Evolutionary conservation across 2,797 vertebrate genomes (phyloP).

Genomic region (Pogoniulus pusillus): DNA sequence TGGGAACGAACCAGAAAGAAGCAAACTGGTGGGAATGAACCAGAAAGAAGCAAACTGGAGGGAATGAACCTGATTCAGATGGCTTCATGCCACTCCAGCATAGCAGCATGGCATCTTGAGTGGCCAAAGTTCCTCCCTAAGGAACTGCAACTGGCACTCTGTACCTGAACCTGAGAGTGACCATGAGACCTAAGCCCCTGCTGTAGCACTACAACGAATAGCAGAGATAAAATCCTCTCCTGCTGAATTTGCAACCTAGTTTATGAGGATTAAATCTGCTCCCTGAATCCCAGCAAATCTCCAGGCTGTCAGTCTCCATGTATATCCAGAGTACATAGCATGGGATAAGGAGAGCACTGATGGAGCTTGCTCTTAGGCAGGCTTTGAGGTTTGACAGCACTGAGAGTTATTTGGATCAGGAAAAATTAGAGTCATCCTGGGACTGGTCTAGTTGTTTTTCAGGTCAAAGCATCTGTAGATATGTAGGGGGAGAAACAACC

Average conservation of each 20-base stretch:
- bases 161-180: too few species aligned
- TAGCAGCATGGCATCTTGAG: rapidly evolving
- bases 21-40: background rate
- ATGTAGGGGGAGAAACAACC: background rate
- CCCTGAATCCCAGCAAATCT: background rate
- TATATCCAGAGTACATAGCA: too few species aligned
- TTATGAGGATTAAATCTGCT: rapidly evolving
- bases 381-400: background rate
- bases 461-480: background rate
- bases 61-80: background rate
- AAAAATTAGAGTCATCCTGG: background rate
- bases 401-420: background rate
- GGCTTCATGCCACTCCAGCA: background rate
- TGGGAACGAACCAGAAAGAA: background rate
- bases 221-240: background rate
- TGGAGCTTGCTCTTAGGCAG: background rate
- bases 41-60: too few species aligned
- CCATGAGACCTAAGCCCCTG: background rate
- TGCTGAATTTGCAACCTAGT: background rate
- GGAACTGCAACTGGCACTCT: background rate
- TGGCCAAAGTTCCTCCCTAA: background rate
- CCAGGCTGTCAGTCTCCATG: rapidly evolving
- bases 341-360: background rate
- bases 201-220: background rate
- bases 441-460: background rate